These are phyloP conservation scores for Arvicola amphibius DNA, from an alignment of 2,797 vertebrate genomes.

Conservation along the genomic window DNA sequence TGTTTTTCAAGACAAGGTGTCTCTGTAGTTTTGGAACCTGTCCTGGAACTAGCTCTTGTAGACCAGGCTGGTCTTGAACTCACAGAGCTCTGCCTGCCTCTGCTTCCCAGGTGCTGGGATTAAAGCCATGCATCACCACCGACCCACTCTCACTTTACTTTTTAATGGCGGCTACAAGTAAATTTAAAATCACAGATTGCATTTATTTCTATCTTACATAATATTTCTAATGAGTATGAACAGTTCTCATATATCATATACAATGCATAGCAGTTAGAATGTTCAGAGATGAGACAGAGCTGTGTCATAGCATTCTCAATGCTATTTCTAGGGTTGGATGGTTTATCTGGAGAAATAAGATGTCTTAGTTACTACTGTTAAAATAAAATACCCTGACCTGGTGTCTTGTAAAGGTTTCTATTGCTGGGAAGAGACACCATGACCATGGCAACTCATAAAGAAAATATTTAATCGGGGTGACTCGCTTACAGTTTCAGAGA, in stretches of 20 bases:
- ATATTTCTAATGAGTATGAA: slow-evolving; percentile 22
- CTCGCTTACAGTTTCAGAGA: background rate
- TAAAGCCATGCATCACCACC: too few species aligned
- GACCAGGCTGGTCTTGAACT: too few species aligned
- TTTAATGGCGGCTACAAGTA: slow-evolving; percentile 31
- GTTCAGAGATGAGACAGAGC: slow-evolving; percentile 10
- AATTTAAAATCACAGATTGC: background rate
- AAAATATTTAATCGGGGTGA: background rate
- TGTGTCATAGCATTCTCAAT: background rate
- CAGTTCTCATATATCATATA: background rate
- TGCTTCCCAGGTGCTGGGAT: too few species aligned
- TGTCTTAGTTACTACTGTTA: slow-evolving; percentile 4
- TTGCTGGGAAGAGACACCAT: background rate
- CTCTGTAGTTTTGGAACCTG: too few species aligned
- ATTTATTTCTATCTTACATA: background rate
- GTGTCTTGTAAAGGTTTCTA: background rate
- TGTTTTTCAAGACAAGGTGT: too few species aligned
- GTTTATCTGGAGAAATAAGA: background rate
- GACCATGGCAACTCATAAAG: background rate
- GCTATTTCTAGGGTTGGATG: slow-evolving; percentile 41
- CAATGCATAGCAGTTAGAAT: background rate
- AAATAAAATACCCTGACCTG: background rate
- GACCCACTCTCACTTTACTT: background rate
- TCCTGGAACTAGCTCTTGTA: too few species aligned
- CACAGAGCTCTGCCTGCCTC: too few species aligned